phyloP scores from a whole-genome alignment of 2,797 vertebrate species.

The Protosalanx chinensis region DNA sequence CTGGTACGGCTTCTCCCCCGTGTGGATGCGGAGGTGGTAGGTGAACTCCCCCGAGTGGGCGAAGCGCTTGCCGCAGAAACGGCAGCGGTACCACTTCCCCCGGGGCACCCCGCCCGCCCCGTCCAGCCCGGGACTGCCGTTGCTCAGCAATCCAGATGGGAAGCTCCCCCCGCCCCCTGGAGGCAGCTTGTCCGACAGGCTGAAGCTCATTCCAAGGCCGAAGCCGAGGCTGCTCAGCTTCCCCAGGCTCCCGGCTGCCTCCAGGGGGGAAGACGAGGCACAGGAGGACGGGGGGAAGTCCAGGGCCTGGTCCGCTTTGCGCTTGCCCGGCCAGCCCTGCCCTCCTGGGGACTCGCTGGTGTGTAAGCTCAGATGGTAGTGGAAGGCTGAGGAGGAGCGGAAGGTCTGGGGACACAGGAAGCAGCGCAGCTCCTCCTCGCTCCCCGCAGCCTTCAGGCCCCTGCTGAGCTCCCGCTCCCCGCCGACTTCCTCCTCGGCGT shows the following conservation, averaged over 20 bases:
- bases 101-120: conserved; percentile 23
- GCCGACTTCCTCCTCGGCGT: conserved; percentile 75
- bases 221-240: conserved; percentile 58
- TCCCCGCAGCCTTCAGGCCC: conserved; percentile 26
- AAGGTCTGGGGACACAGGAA: conserved; percentile 90
- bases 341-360: conserved; percentile 60
- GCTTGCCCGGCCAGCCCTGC: conserved; percentile 74
- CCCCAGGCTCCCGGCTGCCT: conserved; percentile 37
- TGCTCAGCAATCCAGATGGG: conserved; percentile 44
- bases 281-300: conserved; percentile 57
- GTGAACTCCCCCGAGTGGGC: conserved; percentile 99
- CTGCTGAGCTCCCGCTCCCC: conserved; percentile 52
- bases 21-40: conserved; percentile 96
- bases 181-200: conserved; percentile 54
- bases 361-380: conserved; percentile 88
- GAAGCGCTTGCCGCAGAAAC: conserved; percentile 93
- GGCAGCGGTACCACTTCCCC: conserved; percentile 86
- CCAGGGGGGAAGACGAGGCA: conserved; percentile 61
- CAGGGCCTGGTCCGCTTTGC: conserved; percentile 77
- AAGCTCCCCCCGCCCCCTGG: conserved; percentile 31
- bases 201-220: conserved; percentile 50
- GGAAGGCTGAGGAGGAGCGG: conserved; percentile 81
- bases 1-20: conserved; percentile 96
- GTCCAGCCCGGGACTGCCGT: conserved; percentile 43
- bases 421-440: conserved; percentile 79